Base-by-base conservation (phyloP, 2,113 vertebrate species). In the Ciconia stormi region DNA sequence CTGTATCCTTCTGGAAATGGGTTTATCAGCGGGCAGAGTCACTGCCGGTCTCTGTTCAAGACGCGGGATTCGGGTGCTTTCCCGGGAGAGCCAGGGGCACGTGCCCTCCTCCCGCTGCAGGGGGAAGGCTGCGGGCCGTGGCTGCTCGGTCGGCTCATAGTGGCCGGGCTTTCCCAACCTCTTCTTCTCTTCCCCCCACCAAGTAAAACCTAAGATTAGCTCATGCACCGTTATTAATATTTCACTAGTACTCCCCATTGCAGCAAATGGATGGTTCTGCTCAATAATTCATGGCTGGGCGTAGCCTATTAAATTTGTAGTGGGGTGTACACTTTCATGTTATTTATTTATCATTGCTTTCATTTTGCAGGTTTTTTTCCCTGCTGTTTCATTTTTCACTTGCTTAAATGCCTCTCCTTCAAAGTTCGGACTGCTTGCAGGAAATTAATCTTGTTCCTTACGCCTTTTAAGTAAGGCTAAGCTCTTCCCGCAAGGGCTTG, bases 291-390 rank as follows among this genome's bases (percentile, higher is more conserved):
- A 96, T 82, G 49, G 6, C 11, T 94, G 91, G 93, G 94, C 0
- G 42, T 94, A 91, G 86, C 81, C 61, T 91, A 94, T 96, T 94
- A 87, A 79, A 96, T 87, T 79, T 89, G 89, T 95, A 97, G 90
- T 19, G 66, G 36, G 65, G 93, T 95, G 61, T 96, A 77, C 20
- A 0, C 70, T 96, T 96, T 91, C 95, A 13, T 87, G 87, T 97
- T 96, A 96, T 49, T 97, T 97, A 97, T 96, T 97, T 89, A 96
- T 82, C 49, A 72, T 62, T 87, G 70, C 73, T 95, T 97, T 94
- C 69, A 87, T 93, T 95, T 90, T 87, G 76, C 19, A 52, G 61
- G 1, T 2, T 25, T 26, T 40, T 65, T 61, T 2, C 40, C 32
- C 36, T 81, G 47, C 65, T 90, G 20, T 84, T 97, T 93, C 42